Evolutionary conservation across 2,888 invertebrate genomes (phyloP).

Genomic region (Coelogynopora nodosa): DNA sequence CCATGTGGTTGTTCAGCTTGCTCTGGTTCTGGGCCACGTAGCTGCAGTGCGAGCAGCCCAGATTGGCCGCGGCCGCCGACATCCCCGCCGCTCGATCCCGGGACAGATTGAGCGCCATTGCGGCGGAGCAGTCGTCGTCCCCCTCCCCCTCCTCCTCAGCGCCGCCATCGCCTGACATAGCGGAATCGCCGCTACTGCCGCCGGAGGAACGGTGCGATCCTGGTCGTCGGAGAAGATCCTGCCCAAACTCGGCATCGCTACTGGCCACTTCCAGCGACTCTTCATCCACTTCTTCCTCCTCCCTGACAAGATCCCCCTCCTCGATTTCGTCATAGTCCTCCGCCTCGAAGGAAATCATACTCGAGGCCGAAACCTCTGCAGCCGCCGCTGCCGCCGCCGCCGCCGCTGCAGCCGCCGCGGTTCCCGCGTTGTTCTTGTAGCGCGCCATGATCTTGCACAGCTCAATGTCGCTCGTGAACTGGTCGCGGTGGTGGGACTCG

Average conservation of each 20-base stretch:
- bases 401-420: neutral
- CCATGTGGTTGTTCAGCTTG: conserved; percentile 63
- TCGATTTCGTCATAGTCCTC: neutral
- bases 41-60: conserved; percentile 67
- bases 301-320: neutral
- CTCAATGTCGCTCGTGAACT: conserved; percentile 51
- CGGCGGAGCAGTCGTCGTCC: too few species aligned
- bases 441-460: conserved; percentile 51
- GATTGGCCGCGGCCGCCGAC: too few species aligned
- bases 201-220: neutral
- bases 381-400: too few species aligned
- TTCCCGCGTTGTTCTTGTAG: conserved; percentile 46
- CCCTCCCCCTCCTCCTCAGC: too few species aligned
- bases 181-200: neutral
- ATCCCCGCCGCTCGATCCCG: neutral
- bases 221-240: neutral
- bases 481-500: conserved; percentile 61
- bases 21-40: conserved; percentile 61
- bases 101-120: neutral
- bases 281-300: neutral
- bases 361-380: too few species aligned
- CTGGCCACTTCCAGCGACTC: neutral
- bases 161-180: neutral
- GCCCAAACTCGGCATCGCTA: neutral
- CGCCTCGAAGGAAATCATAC: neutral